Evolutionary conservation across 1,140 invertebrate genomes (phyloP).

Genomic region (Triops longicaudatus): DNA sequence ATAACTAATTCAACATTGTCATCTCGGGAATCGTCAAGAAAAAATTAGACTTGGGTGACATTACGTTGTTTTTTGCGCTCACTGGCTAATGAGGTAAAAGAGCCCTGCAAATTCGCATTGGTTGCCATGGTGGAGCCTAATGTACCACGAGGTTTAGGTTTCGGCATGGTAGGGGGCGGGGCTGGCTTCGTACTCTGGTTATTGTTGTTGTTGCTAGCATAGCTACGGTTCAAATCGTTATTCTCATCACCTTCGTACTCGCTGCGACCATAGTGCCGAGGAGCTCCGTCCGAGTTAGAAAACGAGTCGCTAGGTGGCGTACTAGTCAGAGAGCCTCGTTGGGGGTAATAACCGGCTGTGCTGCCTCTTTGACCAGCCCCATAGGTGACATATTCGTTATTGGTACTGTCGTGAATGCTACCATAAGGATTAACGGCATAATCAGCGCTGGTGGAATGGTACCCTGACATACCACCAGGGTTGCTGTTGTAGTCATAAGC

Average conservation of each 20-base stretch:
- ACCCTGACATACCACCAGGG: slow-evolving; percentile 19
- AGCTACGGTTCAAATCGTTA: slow-evolving; percentile 11
- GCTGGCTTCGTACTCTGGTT: not conserved
- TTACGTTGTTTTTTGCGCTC: slow-evolving; percentile 28
- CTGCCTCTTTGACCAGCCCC: not conserved
- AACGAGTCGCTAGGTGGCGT: slow-evolving; percentile 23
- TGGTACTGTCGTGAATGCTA: slow-evolving; percentile 22
- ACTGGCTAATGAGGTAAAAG: slow-evolving; percentile 27
- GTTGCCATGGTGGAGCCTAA: not conserved
- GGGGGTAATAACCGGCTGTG: not conserved
- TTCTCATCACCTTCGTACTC: slow-evolving; percentile 22
- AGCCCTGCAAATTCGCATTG: slow-evolving; percentile 26
- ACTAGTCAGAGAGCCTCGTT: not conserved
- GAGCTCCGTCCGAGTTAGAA: slow-evolving; percentile 16
- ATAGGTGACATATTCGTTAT: slow-evolving; percentile 16
- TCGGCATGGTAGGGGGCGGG: slow-evolving; percentile 27
- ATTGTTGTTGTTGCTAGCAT: slow-evolving; percentile 20
- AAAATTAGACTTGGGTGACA: slow-evolving; percentile 28
- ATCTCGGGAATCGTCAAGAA: not conserved
- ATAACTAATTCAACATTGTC: not conserved
- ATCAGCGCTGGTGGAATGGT: slow-evolving; percentile 21
- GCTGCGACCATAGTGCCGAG: not conserved
- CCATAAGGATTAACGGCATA: slow-evolving; percentile 16
- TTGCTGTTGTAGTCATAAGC: slow-evolving; percentile 5
- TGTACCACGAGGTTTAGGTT: slow-evolving; percentile 23